Conservation (phyloP, 2,113 vertebrate species). For the Pardalotus punctatus region DNA sequence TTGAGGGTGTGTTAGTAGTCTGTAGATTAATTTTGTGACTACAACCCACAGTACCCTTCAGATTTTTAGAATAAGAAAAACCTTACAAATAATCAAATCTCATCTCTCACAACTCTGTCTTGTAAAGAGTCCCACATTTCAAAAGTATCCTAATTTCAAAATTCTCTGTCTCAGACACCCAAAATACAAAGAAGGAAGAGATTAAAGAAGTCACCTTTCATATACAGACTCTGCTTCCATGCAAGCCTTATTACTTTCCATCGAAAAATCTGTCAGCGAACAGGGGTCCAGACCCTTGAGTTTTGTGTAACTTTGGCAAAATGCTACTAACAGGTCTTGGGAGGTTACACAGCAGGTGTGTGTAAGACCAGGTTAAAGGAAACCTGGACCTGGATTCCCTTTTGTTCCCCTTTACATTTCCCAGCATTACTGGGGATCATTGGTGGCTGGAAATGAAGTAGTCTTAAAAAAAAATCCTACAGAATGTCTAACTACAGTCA, state of each 20-base stretch:
- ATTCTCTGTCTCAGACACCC: neutral
- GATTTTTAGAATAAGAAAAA: neutral
- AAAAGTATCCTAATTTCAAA: neutral
- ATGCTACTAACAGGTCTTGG: neutral
- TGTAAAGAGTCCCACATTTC: neutral
- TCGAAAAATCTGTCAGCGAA: neutral
- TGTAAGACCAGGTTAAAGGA: neutral
- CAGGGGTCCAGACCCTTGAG: neutral
- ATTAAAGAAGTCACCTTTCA: neutral
- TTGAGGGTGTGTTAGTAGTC: neutral
- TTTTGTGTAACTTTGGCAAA: neutral
- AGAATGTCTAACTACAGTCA: neutral
- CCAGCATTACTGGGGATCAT: fast-evolving
- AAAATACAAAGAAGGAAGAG: neutral
- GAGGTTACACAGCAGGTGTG: neutral
- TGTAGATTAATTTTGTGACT: neutral
- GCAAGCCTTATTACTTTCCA: neutral
- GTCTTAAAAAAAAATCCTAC: neutral
- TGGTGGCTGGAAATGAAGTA: fast-evolving
- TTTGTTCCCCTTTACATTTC: fast-evolving
- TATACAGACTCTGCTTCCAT: neutral
- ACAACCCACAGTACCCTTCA: neutral
- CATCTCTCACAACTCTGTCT: neutral
- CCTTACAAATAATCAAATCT: neutral
- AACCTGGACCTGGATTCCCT: neutral